Evolutionary conservation across 53 echinoderm and acorn worm genomes (phyloP).

Genomic region (Temnopleurus reevesii): DNA sequence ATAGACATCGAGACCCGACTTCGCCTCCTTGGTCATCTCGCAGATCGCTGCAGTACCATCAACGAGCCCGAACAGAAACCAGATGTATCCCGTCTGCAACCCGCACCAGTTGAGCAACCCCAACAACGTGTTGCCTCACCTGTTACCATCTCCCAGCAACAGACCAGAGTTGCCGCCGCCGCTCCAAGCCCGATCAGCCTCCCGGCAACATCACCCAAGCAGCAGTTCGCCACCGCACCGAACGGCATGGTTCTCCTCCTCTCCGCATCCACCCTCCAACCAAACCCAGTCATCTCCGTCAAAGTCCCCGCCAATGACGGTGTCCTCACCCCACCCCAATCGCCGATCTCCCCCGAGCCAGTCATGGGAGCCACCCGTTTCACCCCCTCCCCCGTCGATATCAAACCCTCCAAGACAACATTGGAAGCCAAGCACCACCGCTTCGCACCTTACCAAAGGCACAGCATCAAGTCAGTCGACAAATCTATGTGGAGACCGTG

Average conservation of each 20-base stretch:
- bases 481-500: constrained; percentile 51
- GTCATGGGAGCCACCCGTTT: neutral
- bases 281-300: constrained; percentile 8
- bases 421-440: constrained; percentile 17
- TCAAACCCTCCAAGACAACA: constrained; percentile 29
- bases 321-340: constrained; percentile 53
- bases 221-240: neutral
- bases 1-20: constrained; percentile 80
- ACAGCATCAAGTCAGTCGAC: neutral
- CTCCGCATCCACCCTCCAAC: neutral
- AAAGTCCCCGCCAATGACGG: constrained; percentile 13
- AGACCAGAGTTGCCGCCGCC: neutral
- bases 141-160: neutral
- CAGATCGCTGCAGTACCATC: constrained; percentile 74
- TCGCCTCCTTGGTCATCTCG: constrained; percentile 83
- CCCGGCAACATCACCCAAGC: neutral
- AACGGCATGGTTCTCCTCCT: constrained; percentile 47
- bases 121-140: neutral
- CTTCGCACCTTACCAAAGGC: constrained; percentile 38
- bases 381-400: constrained; percentile 41
- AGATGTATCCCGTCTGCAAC: constrained; percentile 7
- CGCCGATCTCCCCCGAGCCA: constrained; percentile 33
- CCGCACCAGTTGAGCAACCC: neutral
- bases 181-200: neutral
- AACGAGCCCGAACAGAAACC: constrained; percentile 50